A percentile compares a stretch with the other conserved stretches of the same genome.
Conservation (phyloP, 2,113 vertebrate genomes). For the Amblyopsis rosae region DNA sequence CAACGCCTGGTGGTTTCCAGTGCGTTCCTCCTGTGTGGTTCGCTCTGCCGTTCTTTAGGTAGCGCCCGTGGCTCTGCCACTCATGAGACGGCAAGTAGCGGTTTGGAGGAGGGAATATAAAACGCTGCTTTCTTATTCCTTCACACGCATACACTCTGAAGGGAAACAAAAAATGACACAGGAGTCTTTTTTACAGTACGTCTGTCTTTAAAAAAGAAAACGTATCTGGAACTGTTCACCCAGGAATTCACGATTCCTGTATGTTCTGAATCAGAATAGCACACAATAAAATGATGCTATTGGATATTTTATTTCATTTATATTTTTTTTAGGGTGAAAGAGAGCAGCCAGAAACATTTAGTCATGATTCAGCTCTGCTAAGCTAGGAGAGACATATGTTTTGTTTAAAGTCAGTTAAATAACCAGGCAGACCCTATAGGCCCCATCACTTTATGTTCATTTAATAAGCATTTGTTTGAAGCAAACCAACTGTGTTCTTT, state of each 20-base stretch:
- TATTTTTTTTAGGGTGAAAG: conserved; percentile 16
- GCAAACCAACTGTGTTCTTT: too few species aligned
- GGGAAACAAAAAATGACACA: conserved; percentile 65
- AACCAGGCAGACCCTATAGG: too few species aligned
- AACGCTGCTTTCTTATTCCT: conserved; percentile 33
- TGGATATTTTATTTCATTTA: conserved; percentile 16
- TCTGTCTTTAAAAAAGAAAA: conserved; percentile 57
- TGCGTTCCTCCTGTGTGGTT: conserved; percentile 60
- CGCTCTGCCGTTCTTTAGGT: conserved; percentile 55
- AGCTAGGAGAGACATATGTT: too few species aligned
- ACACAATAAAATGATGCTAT: conserved; percentile 14
- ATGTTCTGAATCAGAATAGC: conserved; percentile 40
- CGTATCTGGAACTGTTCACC: conserved; percentile 50
- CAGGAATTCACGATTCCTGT: conserved; percentile 59
- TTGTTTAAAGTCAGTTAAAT: too few species aligned
- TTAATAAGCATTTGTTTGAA: too few species aligned
- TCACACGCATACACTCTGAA: conserved; percentile 42
- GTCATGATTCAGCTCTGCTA: too few species aligned
- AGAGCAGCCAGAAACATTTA: conserved; percentile 38
- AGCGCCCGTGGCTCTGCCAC: conserved; percentile 61
- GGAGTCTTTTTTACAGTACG: conserved; percentile 48
- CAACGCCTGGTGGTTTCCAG: conserved; percentile 54
- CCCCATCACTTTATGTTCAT: too few species aligned
- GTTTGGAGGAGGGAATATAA: conserved; percentile 34
- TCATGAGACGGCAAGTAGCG: conserved; percentile 52